phyloP scores from a whole-genome alignment of 1,140 invertebrate species.

The Diorhabda sublineata region DNA sequence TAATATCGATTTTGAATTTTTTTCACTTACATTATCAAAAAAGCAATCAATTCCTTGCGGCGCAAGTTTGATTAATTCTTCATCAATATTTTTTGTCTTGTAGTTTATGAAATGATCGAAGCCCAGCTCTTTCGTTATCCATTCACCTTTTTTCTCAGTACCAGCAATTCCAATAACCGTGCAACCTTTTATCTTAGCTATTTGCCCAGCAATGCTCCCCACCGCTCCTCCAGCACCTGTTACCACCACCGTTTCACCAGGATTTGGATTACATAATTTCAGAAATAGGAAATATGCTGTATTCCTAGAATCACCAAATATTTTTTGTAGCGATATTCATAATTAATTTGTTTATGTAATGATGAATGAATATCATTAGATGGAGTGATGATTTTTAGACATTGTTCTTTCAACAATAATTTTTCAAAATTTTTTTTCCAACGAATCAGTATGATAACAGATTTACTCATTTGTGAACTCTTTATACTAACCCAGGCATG shows the following conservation, averaged over 20 bases:
- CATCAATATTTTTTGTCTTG: conserved; percentile 55
- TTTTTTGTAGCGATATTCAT: too few relatives aligned
- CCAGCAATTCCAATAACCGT: conserved; percentile 68
- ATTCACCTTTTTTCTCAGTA: conserved; percentile 65
- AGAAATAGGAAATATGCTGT: conserved; percentile 67
- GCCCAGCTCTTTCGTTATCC: conserved; percentile 57
- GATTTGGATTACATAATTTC: conserved; percentile 63
- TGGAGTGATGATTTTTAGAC: too few relatives aligned
- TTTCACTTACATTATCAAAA: conserved; percentile 67
- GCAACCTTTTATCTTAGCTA: conserved; percentile 39
- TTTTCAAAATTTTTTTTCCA: too few relatives aligned
- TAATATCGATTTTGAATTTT: conserved; percentile 45
- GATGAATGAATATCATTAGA: too few relatives aligned
- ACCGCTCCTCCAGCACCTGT: conserved; percentile 68
- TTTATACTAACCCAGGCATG: conserved; percentile 33
- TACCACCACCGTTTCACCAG: conserved; percentile 66
- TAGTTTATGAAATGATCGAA: conserved; percentile 70
- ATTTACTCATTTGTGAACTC: too few relatives aligned
- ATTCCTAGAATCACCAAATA: too few relatives aligned
- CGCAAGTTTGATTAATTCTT: conserved; percentile 57
- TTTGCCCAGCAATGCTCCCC: conserved; percentile 48
- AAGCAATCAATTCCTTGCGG: conserved; percentile 68
- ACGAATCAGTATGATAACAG: too few relatives aligned
- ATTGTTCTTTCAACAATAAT: too few relatives aligned
- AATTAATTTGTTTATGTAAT: too few relatives aligned